phyloP scores from a whole-genome alignment of 1,140 invertebrate species.

The Panulirus ornatus region DNA sequence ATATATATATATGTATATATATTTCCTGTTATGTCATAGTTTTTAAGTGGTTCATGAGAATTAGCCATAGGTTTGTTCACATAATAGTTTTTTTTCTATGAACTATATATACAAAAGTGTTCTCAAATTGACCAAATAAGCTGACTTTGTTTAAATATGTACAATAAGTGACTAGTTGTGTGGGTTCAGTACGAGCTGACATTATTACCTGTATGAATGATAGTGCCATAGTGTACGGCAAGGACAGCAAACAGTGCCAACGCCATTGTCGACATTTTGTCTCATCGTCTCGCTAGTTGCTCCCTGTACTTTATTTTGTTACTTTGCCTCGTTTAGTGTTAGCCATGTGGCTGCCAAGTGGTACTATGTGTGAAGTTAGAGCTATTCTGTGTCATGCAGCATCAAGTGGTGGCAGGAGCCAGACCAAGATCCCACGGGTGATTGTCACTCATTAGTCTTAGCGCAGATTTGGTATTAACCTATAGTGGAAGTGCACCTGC shows the following conservation, averaged over 20 bases:
- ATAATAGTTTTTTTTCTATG: constrained; percentile 58
- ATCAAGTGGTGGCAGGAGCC: constrained; percentile 63
- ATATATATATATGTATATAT: constrained; percentile 37
- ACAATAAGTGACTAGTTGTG: constrained; percentile 59
- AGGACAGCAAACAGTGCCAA: constrained; percentile 67
- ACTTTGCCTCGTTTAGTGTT: constrained; percentile 71
- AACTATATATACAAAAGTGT: constrained; percentile 66
- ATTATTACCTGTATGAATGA: constrained; percentile 67
- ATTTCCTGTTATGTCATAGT: constrained; percentile 67
- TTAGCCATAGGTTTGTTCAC: constrained; percentile 69
- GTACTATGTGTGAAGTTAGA: constrained; percentile 71
- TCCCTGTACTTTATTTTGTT: constrained; percentile 68
- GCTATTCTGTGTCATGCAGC: constrained; percentile 65
- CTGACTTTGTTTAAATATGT: constrained; percentile 64
- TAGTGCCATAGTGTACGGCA: constrained; percentile 68
- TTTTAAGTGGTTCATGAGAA: constrained; percentile 67
- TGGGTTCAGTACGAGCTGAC: constrained; percentile 51
- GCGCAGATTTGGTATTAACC: constrained; percentile 48
- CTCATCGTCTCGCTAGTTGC: constrained; percentile 68
- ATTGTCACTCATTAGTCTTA: constrained; percentile 57
- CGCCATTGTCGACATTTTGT: constrained; percentile 62
- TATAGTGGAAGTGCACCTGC: constrained; percentile 11
- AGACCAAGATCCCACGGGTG: constrained; percentile 44
- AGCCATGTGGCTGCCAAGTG: constrained; percentile 70
- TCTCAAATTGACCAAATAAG: constrained; percentile 69